Evolutionary conservation across 2,113 vertebrate genomes (phyloP).

Genomic region (Octodon degus): DNA sequence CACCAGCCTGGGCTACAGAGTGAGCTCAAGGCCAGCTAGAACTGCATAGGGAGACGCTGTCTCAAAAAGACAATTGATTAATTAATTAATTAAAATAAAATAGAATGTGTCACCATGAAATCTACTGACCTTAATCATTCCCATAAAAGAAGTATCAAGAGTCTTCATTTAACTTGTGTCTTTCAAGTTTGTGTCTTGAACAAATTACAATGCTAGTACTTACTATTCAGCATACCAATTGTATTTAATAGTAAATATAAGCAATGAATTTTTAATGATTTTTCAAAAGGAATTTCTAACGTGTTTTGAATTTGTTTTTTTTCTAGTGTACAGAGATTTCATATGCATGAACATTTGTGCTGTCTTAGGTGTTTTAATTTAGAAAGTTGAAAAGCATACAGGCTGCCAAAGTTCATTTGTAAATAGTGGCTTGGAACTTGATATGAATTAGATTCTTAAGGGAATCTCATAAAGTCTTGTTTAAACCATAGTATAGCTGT

Average conservation of each 20-base stretch:
- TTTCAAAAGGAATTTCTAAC: slow-evolving; percentile 52
- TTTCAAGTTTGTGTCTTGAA: slow-evolving; percentile 64
- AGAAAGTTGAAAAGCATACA: slow-evolving; percentile 60
- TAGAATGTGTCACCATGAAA: not conserved
- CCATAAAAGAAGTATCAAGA: slow-evolving; percentile 60
- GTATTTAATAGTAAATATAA: slow-evolving; percentile 59
- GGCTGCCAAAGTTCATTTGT: slow-evolving; percentile 63
- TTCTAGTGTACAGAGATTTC: slow-evolving; percentile 52
- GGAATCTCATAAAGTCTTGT: slow-evolving; percentile 59
- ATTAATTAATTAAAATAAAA: no score
- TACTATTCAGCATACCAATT: slow-evolving; percentile 56
- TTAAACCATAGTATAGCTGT: slow-evolving; percentile 45
- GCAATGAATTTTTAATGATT: slow-evolving; percentile 26
- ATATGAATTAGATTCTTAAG: slow-evolving; percentile 56
- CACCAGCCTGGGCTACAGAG: no score
- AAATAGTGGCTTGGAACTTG: slow-evolving; percentile 72
- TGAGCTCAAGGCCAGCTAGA: no score
- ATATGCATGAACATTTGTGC: slow-evolving; percentile 70
- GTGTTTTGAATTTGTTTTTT: slow-evolving; percentile 60
- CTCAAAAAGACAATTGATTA: no score
- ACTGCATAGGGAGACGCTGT: no score
- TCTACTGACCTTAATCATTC: slow-evolving; percentile 50
- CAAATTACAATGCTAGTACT: slow-evolving; percentile 54
- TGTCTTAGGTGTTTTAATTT: slow-evolving; percentile 62
- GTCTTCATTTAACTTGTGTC: slow-evolving; percentile 48